These are phyloP conservation scores for Mycteria americana DNA, from an alignment of 2,797 vertebrate genomes.

Conservation along the genomic window DNA sequence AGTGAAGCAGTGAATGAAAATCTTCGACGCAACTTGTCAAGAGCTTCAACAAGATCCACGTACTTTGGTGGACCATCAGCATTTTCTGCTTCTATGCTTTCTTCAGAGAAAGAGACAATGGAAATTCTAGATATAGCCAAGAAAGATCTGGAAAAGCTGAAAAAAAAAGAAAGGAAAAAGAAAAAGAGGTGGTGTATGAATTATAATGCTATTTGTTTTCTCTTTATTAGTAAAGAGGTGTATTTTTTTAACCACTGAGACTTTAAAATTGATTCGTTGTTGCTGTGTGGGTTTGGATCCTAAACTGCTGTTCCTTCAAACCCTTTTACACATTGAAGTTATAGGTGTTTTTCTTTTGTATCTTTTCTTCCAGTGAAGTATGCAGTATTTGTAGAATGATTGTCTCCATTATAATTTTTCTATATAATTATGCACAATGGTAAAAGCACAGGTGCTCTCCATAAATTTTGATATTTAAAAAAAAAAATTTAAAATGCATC, in stretches of 20 bases:
- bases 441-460: background rate
- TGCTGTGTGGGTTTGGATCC: background rate
- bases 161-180: constrained; percentile 93
- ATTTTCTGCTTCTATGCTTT: constrained; percentile 78
- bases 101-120: constrained; percentile 89
- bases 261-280: background rate
- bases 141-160: constrained; percentile 93
- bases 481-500: background rate
- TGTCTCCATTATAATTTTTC: background rate
- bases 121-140: constrained; percentile 96
- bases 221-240: background rate
- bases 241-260: background rate
- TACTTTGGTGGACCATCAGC: constrained; percentile 81
- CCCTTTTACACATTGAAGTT: background rate
- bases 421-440: background rate
- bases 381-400: background rate
- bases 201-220: background rate
- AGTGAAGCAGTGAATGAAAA: constrained; percentile 93
- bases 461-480: background rate
- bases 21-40: constrained; percentile 88
- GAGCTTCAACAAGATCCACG: constrained; percentile 84
- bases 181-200: constrained; percentile 87
- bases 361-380: background rate
- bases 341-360: background rate
- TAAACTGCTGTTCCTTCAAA: background rate